These are phyloP conservation scores for Apus apus DNA, from an alignment of 2,113 vertebrate species.

Conservation along the genomic window DNA sequence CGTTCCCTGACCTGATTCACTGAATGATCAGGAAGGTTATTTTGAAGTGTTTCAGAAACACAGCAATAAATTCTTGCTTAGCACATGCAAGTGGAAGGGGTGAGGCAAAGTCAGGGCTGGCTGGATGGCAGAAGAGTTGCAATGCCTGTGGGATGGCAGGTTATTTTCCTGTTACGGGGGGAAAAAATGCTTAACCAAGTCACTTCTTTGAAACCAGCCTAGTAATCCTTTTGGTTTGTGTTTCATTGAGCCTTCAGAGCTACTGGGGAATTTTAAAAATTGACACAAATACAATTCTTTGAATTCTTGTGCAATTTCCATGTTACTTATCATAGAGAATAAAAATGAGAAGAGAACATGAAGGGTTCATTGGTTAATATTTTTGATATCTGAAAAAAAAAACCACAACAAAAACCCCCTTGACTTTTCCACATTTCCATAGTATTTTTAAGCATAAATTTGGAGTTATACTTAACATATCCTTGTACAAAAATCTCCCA, in stretches of 20 bases:
- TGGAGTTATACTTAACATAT: background rate
- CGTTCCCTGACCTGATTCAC: background rate
- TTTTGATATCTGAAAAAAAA: background rate
- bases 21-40: background rate
- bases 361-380: background rate
- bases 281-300: background rate
- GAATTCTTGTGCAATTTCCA: background rate
- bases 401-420: background rate
- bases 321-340: background rate
- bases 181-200: background rate
- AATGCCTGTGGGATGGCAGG: background rate
- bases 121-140: background rate
- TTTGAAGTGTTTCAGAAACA: background rate
- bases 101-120: background rate
- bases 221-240: background rate
- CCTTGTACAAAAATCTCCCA: background rate
- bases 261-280: background rate
- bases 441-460: background rate
- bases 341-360: background rate
- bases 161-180: background rate
- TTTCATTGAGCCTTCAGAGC: background rate
- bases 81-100: background rate
- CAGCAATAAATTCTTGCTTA: background rate
- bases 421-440: no score
- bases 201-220: background rate